These are phyloP conservation scores for Enteromius mattozi DNA, from an alignment of 2,797 vertebrate genomes.

Conservation along the genomic window DNA sequence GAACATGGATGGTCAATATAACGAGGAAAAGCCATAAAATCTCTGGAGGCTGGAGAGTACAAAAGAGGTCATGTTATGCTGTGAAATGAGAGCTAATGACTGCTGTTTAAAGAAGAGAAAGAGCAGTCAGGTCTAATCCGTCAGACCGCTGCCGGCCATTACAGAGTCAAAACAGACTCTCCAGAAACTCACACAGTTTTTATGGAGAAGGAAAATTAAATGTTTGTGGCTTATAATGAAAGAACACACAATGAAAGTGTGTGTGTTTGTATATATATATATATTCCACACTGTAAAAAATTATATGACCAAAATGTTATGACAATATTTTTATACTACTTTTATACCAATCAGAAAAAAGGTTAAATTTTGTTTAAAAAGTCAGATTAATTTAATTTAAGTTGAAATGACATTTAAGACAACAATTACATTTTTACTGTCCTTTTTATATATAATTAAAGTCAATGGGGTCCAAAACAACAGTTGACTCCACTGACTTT, in stretches of 20 bases:
- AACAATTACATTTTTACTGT: background rate
- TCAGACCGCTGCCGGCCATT: slow-evolving; percentile 54
- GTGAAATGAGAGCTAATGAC: slow-evolving; percentile 47
- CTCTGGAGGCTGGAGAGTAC: background rate
- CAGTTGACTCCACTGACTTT: background rate
- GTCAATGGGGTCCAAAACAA: background rate
- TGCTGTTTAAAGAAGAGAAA: slow-evolving; percentile 60
- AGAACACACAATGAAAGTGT: background rate
- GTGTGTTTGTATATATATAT: too few species aligned
- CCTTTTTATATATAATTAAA: background rate
- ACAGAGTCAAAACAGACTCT: slow-evolving; percentile 49
- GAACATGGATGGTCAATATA: background rate
- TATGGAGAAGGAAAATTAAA: background rate
- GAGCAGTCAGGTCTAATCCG: slow-evolving; percentile 61
- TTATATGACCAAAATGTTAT: too few species aligned
- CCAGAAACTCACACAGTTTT: slow-evolving; percentile 6
- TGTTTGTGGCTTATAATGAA: background rate
- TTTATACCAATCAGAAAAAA: too few species aligned
- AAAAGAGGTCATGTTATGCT: slow-evolving; percentile 54
- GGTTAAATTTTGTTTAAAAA: too few species aligned
- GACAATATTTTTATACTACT: too few species aligned
- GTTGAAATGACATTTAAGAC: too few species aligned
- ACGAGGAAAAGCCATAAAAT: background rate
- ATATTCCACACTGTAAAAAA: background rate
- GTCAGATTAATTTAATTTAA: too few species aligned